Evolutionary conservation across 1,140 invertebrate species (phyloP).

Genomic region (Druon quercuslanigerum): DNA sequence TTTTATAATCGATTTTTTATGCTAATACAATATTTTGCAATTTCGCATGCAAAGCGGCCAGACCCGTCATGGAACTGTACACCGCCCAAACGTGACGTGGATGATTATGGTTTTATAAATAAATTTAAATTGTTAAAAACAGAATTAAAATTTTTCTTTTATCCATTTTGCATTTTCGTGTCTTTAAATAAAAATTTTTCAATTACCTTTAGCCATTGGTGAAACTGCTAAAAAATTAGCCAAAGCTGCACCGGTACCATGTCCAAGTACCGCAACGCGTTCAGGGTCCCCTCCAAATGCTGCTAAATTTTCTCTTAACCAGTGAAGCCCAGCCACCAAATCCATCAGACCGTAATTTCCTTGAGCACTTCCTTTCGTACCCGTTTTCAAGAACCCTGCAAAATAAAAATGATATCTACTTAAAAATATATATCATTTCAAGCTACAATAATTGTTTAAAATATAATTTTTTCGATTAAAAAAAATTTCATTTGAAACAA

Average conservation of each 20-base stretch:
- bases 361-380: conserved; percentile 88
- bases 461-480: too few relatives aligned
- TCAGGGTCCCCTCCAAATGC: conserved; percentile 93
- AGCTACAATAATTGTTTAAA: too few relatives aligned
- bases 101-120: too few relatives aligned
- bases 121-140: too few relatives aligned
- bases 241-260: conserved; percentile 94
- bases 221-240: conserved; percentile 96
- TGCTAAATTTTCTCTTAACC: conserved; percentile 92
- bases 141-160: too few relatives aligned
- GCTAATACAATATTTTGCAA: too few relatives aligned
- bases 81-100: too few relatives aligned
- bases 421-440: too few relatives aligned
- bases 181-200: not conserved
- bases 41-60: too few relatives aligned
- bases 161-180: not conserved
- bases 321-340: conserved; percentile 93
- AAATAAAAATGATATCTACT: conserved; percentile 29
- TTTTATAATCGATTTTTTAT: too few relatives aligned
- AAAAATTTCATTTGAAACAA: too few relatives aligned
- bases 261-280: conserved; percentile 92
- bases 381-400: conserved; percentile 91
- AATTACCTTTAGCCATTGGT: conserved; percentile 91
- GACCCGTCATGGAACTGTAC: too few relatives aligned
- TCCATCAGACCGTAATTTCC: conserved; percentile 98